Base-by-base conservation (phyloP, 2,888 invertebrate genomes). In the Chelonus formosanus region DNA sequence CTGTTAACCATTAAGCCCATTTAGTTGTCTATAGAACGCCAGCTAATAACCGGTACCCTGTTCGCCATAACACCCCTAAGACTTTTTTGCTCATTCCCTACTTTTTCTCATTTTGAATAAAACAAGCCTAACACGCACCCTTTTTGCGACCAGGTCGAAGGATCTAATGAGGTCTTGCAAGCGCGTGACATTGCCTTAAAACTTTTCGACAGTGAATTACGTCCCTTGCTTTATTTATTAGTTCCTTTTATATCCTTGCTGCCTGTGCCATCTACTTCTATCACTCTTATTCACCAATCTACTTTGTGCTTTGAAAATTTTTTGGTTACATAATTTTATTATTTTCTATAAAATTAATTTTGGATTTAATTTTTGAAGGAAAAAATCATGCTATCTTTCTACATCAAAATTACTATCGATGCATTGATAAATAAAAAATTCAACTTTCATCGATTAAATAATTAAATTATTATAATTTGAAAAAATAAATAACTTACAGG, bases 81-180 rank as follows among this genome's bases (percentile, higher is more conserved):
- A 50, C 10, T 66, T 66, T 66, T 55, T 56, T 40, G 32, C 48
- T 55, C 43, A 59, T 44, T 31, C 20, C 45, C 31, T 48, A 45
- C 40, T 58, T 43, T 53, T 56, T 48, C 36, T 20, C 40, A n/a
- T 54, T 4, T 36, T 3, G 48, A n/a, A 59, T 35, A 34, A 32
- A 47, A 40, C 55, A 54, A 60, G 43, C 45, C 50, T 31, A 47
- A 35, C 62, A 67, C 62, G 62, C 62, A 63, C 53, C 57, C 58
- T 53, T 57, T 63, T 52, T 61, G 32, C 34, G 10, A 56, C 52
- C 50, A 52, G 47, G 47, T 4, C 48, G 52, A 48, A 58, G 67
- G 62, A 62, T 62, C 66, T 66, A 62, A 66, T 66, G 62, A 66
- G 66, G 62, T 62, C 67, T 67, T 62, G 62, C 53, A 54, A 62